phyloP scores from a whole-genome alignment of 2,797 vertebrate species.

The Scolopax bukidnonensis region DNA sequence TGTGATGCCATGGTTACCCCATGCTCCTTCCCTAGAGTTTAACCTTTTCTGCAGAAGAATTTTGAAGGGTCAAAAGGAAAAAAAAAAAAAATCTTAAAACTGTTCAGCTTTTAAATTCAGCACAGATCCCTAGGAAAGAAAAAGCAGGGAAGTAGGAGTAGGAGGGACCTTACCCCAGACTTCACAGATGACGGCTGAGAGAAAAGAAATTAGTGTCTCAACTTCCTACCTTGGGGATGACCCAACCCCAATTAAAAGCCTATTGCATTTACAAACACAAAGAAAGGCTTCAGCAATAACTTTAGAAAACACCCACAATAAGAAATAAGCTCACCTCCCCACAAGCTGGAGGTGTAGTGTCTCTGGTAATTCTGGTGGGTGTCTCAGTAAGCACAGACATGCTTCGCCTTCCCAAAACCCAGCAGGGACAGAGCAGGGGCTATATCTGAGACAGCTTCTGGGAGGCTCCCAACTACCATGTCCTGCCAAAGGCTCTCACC shows the following conservation, averaged over 20 bases:
- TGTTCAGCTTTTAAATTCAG: background rate
- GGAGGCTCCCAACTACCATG: background rate
- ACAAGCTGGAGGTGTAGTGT: background rate
- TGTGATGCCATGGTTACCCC: background rate
- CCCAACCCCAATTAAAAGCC: background rate
- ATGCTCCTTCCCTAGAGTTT: background rate
- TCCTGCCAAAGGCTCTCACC: background rate
- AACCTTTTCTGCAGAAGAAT: background rate
- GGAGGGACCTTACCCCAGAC: background rate
- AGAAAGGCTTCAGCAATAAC: background rate
- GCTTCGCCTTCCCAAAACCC: background rate
- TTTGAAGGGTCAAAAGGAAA: background rate
- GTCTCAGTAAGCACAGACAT: background rate
- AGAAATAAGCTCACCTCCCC: background rate
- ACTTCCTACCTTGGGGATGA: background rate
- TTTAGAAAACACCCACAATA: background rate
- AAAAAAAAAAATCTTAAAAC: background rate
- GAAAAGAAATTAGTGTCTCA: conserved; percentile 14
- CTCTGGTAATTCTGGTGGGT: background rate
- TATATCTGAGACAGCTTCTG: background rate
- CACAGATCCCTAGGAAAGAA: background rate
- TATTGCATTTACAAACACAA: background rate
- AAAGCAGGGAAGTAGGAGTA: background rate
- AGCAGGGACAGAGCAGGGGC: background rate
- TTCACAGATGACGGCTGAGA: background rate